These are phyloP conservation scores for Castor canadensis DNA, from an alignment of 2,113 vertebrate species.

Conservation along the genomic window DNA sequence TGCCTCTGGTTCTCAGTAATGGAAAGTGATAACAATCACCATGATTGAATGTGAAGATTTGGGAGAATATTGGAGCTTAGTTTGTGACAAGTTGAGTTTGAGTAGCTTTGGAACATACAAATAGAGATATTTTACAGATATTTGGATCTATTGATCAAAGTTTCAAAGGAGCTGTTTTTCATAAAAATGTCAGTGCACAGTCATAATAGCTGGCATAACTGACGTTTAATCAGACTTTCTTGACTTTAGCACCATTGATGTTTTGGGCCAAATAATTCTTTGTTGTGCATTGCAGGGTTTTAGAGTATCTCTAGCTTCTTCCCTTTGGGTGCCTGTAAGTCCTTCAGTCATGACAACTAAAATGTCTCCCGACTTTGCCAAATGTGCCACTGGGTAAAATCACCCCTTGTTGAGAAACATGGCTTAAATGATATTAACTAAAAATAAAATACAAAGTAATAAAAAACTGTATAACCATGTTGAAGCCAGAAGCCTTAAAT, in stretches of 20 bases:
- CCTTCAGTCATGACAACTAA: neutral
- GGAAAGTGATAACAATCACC: neutral
- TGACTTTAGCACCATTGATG: neutral
- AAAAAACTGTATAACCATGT: neutral
- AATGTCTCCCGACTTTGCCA: neutral
- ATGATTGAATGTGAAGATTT: neutral
- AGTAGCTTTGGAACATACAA: neutral
- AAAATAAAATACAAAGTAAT: neutral
- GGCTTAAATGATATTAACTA: neutral
- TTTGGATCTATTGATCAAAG: neutral
- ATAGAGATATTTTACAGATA: neutral
- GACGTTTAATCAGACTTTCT: neutral
- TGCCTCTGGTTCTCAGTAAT: neutral
- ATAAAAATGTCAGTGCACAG: neutral
- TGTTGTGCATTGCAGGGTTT: neutral
- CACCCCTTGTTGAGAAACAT: neutral
- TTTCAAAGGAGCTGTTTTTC: neutral
- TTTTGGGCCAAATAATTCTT: neutral
- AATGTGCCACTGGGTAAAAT: neutral
- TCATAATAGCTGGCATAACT: neutral
- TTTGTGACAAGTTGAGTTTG: neutral
- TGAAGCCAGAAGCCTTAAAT: slow-evolving; percentile 30
- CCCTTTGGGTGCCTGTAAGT: neutral
- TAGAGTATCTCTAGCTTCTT: neutral
- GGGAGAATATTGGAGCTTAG: neutral